Evolutionary conservation across 35 echinoderm and acorn worm genomes (phyloP).

Genomic region (Nesometra sesokonis): DNA sequence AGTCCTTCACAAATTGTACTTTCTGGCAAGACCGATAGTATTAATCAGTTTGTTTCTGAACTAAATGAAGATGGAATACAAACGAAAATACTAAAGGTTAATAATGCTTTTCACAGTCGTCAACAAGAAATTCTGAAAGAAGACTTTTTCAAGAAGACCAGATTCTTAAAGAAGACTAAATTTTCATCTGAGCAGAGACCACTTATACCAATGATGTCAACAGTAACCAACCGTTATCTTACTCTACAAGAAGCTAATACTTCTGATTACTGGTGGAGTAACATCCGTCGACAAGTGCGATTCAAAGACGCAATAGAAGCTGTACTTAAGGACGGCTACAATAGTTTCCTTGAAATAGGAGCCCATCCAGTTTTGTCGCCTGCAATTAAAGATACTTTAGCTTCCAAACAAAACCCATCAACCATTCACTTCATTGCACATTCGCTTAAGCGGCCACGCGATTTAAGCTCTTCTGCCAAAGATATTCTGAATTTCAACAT

Average conservation of each 20-base stretch:
- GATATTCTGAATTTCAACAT: conserved; percentile 9
- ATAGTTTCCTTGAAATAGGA: conserved; percentile 23
- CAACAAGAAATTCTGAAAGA: conserved; percentile 27
- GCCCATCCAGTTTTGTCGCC: conserved; percentile 19
- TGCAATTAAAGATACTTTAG: conserved; percentile 18
- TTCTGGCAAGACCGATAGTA: conserved; percentile 11
- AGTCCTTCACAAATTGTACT: conserved; percentile 19
- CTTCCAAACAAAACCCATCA: not conserved
- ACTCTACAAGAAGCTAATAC: conserved; percentile 14
- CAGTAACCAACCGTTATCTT: conserved; percentile 23
- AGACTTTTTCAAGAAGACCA: conserved; percentile 6
- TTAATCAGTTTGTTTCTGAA: not conserved
- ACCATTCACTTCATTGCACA: not conserved
- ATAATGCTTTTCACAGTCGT: conserved; percentile 42
- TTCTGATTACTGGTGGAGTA: conserved; percentile 29
- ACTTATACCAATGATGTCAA: conserved; percentile 33
- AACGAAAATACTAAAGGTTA: conserved; percentile 20
- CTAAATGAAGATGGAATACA: conserved; percentile 13
- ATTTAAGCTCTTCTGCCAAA: not conserved
- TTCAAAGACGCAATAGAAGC: conserved; percentile 10
- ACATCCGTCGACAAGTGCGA: conserved; percentile 16
- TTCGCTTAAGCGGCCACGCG: conserved; percentile 12
- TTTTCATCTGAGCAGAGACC: not conserved
- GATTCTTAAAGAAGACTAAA: not conserved
- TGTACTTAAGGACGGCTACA: conserved; percentile 20